Percentiles rank a stretch among this genome's conserved stretches.
phyloP scores from a whole-genome alignment of 2,888 invertebrate species.

The Andricus quercusramuli region DNA sequence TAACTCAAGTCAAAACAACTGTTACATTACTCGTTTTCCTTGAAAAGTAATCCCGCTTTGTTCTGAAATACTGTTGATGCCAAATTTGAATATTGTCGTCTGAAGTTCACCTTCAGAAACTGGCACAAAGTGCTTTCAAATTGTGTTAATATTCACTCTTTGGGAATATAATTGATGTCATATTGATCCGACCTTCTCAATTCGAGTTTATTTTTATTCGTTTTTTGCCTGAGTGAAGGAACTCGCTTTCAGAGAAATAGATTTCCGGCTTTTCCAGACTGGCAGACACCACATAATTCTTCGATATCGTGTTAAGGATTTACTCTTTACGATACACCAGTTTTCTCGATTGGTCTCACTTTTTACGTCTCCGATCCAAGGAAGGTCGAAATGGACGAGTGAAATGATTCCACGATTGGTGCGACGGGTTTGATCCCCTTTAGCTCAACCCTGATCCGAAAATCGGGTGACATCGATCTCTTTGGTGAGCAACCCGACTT shows the following conservation, averaged over 20 bases:
- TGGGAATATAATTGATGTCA: too few relatives aligned
- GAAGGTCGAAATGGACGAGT: conserved; percentile 21
- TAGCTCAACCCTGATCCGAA: conserved; percentile 61
- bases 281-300: conserved; percentile 4
- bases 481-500: conserved; percentile 51
- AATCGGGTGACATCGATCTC: conserved; percentile 68
- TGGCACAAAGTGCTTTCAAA: too few relatives aligned
- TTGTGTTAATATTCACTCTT: too few relatives aligned
- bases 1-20: conserved; percentile 26
- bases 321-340: conserved; percentile 24
- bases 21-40: conserved; percentile 5
- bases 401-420: conserved; percentile 37
- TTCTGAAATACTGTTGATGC: conserved; percentile 4
- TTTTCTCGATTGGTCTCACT: conserved; percentile 34
- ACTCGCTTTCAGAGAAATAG: conserved; percentile 28
- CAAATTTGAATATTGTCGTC: conserved; percentile 1
- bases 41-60: conserved; percentile 21
- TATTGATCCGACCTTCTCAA: too few relatives aligned
- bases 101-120: background rate
- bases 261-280: conserved; percentile 5
- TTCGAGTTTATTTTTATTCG: background rate
- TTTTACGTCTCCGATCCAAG: conserved; percentile 32
- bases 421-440: conserved; percentile 30
- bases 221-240: conserved; percentile 5
- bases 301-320: conserved; percentile 35